Conservation (phyloP, 2,888 invertebrate species). For the Aspidiotus rigidus region DNA sequence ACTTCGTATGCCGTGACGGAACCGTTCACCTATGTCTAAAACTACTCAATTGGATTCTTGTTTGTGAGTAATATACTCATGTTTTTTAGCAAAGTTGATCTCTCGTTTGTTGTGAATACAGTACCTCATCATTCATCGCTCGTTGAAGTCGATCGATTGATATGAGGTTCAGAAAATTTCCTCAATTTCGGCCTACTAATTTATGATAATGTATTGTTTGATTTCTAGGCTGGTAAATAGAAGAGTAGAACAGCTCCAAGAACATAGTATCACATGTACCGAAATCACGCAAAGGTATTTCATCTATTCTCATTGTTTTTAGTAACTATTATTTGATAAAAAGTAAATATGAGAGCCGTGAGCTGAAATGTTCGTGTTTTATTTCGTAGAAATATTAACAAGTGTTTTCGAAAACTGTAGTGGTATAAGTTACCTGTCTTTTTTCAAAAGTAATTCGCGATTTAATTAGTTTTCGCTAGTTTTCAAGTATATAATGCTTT, state of each 20-base stretch:
- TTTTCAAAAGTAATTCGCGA: too few relatives aligned
- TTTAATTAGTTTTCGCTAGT: too few relatives aligned
- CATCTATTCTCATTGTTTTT: not conserved
- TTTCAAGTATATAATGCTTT: too few relatives aligned
- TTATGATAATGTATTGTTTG: not conserved
- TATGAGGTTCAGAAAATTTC: too few relatives aligned
- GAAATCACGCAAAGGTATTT: slow-evolving; percentile 56
- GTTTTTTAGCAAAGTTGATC: too few relatives aligned
- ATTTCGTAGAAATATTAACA: too few relatives aligned
- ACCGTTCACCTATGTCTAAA: slow-evolving; percentile 27
- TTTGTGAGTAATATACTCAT: slow-evolving; percentile 17
- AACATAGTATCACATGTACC: slow-evolving; percentile 58
- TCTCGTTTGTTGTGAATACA: not conserved
- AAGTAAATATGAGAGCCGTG: too few relatives aligned
- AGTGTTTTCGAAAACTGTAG: too few relatives aligned
- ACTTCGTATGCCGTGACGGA: slow-evolving; percentile 12
- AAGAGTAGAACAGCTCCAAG: slow-evolving; percentile 57
- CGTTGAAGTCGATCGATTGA: not conserved
- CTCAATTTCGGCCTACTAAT: not conserved
- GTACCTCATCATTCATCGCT: not conserved
- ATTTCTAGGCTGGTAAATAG: slow-evolving; percentile 55
- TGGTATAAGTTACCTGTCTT: too few relatives aligned
- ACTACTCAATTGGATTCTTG: slow-evolving; percentile 29
- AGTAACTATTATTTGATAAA: not conserved
- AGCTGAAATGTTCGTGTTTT: too few relatives aligned